Conservation (phyloP, 2,888 invertebrate species). For the Meiosimyza decipiens region DNA sequence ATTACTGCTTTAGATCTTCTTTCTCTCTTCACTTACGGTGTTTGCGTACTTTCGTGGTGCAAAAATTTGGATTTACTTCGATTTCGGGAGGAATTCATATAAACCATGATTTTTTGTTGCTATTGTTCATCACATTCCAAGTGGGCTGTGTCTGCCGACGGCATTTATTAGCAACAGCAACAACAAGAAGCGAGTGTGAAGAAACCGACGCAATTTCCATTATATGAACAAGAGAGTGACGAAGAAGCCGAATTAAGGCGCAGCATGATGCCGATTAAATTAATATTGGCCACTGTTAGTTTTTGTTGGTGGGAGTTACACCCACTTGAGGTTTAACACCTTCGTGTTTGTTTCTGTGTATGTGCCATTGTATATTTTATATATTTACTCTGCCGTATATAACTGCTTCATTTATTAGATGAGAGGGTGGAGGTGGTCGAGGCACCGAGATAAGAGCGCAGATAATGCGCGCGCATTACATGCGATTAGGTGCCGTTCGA, state of each 20-base stretch:
- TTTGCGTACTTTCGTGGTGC: slow-evolving; percentile 47
- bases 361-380: slow-evolving; percentile 11
- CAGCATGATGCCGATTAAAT: background rate
- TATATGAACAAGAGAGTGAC: slow-evolving; percentile 31
- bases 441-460: slow-evolving; percentile 59
- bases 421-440: slow-evolving; percentile 1
- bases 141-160: slow-evolving; percentile 46
- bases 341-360: slow-evolving; percentile 24
- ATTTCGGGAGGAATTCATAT: slow-evolving; percentile 60
- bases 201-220: slow-evolving; percentile 38
- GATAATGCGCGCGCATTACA: slow-evolving; percentile 68
- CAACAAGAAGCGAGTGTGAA: slow-evolving; percentile 48
- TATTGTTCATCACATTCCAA: slow-evolving; percentile 32
- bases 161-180: slow-evolving; percentile 13
- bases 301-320: slow-evolving; percentile 48
- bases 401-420: slow-evolving; percentile 15
- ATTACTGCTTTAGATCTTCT: slow-evolving; percentile 38
- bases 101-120: slow-evolving; percentile 20
- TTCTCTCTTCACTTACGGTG: slow-evolving; percentile 1
- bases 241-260: slow-evolving; percentile 55
- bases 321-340: slow-evolving; percentile 57
- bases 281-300: slow-evolving; percentile 47
- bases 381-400: slow-evolving; percentile 22
- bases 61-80: slow-evolving; percentile 54
- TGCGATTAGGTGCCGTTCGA: slow-evolving; percentile 64